Evolutionary conservation across 37 sponge, comb jelly and placozoan genomes (phyloP).

Genomic region (Cliona cf. orientalis): DNA sequence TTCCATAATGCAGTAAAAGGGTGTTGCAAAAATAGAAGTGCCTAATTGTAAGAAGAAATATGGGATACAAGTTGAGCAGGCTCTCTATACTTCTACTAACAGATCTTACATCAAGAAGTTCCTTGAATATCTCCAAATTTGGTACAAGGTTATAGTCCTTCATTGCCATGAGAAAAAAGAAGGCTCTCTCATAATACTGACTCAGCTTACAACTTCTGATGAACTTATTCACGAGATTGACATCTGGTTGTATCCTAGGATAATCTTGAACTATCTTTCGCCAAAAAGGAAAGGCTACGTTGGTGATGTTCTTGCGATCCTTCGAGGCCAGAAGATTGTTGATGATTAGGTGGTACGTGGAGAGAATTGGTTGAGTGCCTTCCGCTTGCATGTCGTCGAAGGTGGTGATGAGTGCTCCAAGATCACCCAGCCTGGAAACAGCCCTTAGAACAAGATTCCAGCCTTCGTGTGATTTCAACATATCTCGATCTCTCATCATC

Average conservation of each 20-base stretch:
- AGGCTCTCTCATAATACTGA: constrained; percentile 6
- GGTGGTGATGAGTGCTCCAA: neutral
- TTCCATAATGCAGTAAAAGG: too few relatives aligned
- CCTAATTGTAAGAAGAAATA: too few relatives aligned
- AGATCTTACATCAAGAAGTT: constrained; percentile 16
- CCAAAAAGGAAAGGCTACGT: constrained; percentile 16
- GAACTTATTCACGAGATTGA: constrained; percentile 25
- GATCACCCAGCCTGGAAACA: neutral
- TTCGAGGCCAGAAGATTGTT: neutral
- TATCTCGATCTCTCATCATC: too few relatives aligned
- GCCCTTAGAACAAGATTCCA: constrained; percentile 27
- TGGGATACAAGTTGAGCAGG: too few relatives aligned
- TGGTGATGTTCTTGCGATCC: neutral
- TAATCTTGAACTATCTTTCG: constrained; percentile 4
- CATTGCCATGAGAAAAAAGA: constrained; percentile 6
- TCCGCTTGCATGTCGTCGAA: constrained; percentile 2
- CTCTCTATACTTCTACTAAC: neutral
- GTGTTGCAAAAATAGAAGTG: too few relatives aligned
- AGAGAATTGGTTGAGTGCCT: neutral
- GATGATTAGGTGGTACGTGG: constrained; percentile 16
- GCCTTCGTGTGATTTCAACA: too few relatives aligned
- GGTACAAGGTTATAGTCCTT: constrained; percentile 8
- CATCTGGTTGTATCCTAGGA: constrained; percentile 9
- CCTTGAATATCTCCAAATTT: constrained; percentile 3
- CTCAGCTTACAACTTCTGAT: constrained; percentile 9